Evolutionary conservation across 2,888 invertebrate genomes (phyloP), one percentile per base, ranked within the genome.

Genomic region (Achlya flavicornis): DNA sequence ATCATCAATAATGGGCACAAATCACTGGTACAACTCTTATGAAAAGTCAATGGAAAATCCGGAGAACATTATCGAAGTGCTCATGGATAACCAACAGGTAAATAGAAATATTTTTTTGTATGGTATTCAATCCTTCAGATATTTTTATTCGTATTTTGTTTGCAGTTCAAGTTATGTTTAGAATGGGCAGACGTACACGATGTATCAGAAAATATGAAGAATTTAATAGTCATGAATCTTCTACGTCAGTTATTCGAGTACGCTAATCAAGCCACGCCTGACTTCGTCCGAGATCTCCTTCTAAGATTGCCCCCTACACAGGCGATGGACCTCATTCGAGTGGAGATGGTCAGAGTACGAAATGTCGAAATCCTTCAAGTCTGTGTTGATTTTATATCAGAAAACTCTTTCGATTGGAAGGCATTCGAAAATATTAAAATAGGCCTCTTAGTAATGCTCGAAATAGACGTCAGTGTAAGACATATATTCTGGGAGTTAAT

Each of bases 111-210:
- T 70, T 73, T 7, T 58, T 8, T 61, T 8, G 19, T 19, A 57
- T 57, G 41, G 26, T 43, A 57, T 4, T 26, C 16, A 62, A 48
- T 16, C 61, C 10, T 32, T 26, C 14, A 16, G 12, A n/a, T 46
- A 19, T 32, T 62, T 53, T 58, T 62, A 46, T 59, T 62, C 4
- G 3, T 48, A 61, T 61, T 65, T 63, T 73, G 66, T 67, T 91
- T 91, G 64, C 88, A 96, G 94, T 95, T 95, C 69, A 94, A 96
- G 73, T 78, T 96, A 1, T 96, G 97, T 71, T 89, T 96, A 60
- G 95, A 96, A 67, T 97, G 97, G 95, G 94, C 96, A 11, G 94
- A 96, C 60, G 94, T 95, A 11, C 95, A 96, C 70, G 91, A 94
- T 26, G 93, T 95, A 16, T 94, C 94, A 0, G 91, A 94, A 58